Percentiles rank a stretch among this genome's conserved stretches.
phyloP scores from a whole-genome alignment of 1,140 invertebrate genomes.

The Pseudoatta argentina region DNA sequence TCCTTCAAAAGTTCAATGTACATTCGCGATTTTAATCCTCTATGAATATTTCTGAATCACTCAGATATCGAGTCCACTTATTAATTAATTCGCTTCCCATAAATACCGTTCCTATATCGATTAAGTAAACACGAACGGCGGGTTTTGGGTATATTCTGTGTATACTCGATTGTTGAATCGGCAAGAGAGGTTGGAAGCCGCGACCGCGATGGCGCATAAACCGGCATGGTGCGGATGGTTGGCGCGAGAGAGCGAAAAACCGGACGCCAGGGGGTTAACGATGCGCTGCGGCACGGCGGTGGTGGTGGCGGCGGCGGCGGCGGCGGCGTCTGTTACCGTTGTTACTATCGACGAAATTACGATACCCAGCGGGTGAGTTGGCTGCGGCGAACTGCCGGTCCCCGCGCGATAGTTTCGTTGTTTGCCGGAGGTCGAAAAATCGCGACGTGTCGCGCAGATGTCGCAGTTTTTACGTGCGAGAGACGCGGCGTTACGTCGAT shows the following conservation, averaged over 20 bases:
- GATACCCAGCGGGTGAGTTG: conserved; percentile 35
- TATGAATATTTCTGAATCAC: conserved; percentile 12
- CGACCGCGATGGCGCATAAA: conserved; percentile 48
- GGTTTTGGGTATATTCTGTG: conserved; percentile 17
- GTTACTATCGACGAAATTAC: conserved; percentile 54
- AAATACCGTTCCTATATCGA: conserved; percentile 18
- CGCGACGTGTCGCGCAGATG: neutral
- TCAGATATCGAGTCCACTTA: conserved; percentile 13
- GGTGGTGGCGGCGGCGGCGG: no score
- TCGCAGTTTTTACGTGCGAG: neutral
- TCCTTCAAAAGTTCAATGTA: neutral
- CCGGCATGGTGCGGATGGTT: neutral
- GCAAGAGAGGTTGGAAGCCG: conserved; percentile 30
- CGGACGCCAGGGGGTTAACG: neutral
- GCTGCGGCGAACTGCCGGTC: conserved; percentile 40
- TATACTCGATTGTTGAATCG: conserved; percentile 21
- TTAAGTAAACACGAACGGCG: conserved; percentile 30
- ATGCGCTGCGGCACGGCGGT: neutral
- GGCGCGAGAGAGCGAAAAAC: conserved; percentile 30
- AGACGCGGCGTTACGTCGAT: neutral
- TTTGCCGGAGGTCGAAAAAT: conserved; percentile 19
- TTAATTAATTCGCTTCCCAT: conserved; percentile 35
- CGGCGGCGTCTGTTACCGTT: conserved; percentile 33
- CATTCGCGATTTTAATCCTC: neutral
- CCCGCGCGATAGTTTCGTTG: conserved; percentile 44